A percentile compares a stretch with the other conserved stretches of the same genome.
These are phyloP conservation scores for Hypolimnas misippus DNA, from an alignment of 2,888 invertebrate species.

Conservation along the genomic window DNA sequence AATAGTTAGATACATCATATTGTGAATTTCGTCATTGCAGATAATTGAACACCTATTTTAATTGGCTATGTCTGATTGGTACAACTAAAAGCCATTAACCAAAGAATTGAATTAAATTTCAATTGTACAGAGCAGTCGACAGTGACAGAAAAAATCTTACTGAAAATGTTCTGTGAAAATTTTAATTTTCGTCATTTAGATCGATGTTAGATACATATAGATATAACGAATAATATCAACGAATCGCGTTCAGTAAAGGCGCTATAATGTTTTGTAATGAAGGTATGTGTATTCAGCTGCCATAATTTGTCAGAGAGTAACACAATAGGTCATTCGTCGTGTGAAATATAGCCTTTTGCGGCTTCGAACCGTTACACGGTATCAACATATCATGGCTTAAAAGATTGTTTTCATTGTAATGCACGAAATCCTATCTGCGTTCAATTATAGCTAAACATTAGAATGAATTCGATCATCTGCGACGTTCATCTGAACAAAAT, in stretches of 20 bases:
- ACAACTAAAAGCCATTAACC: too few species aligned
- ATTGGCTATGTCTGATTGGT: too few species aligned
- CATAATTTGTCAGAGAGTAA: constrained; percentile 63
- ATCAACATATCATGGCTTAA: constrained; percentile 32
- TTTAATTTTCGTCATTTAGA: not conserved
- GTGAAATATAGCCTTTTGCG: constrained; percentile 63
- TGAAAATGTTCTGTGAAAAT: too few species aligned
- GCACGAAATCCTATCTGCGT: constrained; percentile 29
- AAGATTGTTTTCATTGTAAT: constrained; percentile 37
- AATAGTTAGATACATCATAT: too few species aligned
- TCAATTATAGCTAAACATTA: constrained; percentile 9
- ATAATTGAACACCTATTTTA: too few species aligned
- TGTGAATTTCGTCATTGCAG: too few species aligned
- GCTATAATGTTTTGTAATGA: constrained; percentile 23
- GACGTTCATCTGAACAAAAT: not conserved
- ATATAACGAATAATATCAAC: not conserved
- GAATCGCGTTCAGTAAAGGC: not conserved
- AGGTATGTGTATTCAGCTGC: constrained; percentile 48
- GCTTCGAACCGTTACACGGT: constrained; percentile 50
- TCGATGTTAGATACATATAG: not conserved
- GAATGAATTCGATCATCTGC: not conserved
- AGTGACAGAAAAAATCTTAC: too few species aligned
- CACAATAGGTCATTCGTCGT: constrained; percentile 67
- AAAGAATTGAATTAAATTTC: too few species aligned
- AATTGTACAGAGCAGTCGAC: too few species aligned